phyloP scores from a whole-genome alignment of 2,797 vertebrate species.

The Catharus ustulatus region DNA sequence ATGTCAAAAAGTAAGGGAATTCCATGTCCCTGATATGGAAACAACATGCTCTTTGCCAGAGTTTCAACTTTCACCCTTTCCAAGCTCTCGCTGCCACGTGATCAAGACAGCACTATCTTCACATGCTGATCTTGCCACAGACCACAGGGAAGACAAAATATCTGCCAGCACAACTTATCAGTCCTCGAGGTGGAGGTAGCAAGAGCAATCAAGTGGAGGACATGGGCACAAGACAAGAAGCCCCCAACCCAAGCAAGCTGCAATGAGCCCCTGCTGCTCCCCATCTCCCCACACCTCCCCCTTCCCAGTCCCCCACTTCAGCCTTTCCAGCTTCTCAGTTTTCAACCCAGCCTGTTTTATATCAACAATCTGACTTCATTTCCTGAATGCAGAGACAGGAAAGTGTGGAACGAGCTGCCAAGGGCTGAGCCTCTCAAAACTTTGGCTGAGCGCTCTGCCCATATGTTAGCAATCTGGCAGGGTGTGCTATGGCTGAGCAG shows the following conservation, averaged over 20 bases:
- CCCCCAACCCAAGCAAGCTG: background rate
- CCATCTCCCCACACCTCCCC: background rate
- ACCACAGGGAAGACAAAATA: background rate
- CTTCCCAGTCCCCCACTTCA: background rate
- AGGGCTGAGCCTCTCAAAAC: slow-evolving; percentile 71
- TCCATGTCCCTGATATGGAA: background rate
- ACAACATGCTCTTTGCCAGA: background rate
- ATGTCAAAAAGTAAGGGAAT: slow-evolving; percentile 35
- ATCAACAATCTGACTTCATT: slow-evolving; percentile 81
- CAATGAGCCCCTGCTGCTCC: background rate
- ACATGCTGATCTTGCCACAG: background rate
- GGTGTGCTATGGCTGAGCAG: slow-evolving; percentile 47
- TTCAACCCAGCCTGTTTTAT: slow-evolving; percentile 72
- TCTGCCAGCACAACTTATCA: background rate
- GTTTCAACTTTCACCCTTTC: slow-evolving; percentile 12
- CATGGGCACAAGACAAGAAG: background rate
- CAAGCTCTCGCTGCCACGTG: background rate
- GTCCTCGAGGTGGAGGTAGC: background rate
- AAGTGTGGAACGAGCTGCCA: slow-evolving; percentile 56
- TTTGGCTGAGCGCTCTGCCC: slow-evolving; percentile 64
- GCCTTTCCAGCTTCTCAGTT: slow-evolving; percentile 61
- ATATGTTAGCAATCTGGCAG: slow-evolving; percentile 76
- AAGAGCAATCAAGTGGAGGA: background rate
- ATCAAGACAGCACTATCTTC: background rate
- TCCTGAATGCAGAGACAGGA: slow-evolving; percentile 75